Evolutionary conservation across 2,113 vertebrate species (phyloP).

Genomic region (Periophthalmus modestus): DNA sequence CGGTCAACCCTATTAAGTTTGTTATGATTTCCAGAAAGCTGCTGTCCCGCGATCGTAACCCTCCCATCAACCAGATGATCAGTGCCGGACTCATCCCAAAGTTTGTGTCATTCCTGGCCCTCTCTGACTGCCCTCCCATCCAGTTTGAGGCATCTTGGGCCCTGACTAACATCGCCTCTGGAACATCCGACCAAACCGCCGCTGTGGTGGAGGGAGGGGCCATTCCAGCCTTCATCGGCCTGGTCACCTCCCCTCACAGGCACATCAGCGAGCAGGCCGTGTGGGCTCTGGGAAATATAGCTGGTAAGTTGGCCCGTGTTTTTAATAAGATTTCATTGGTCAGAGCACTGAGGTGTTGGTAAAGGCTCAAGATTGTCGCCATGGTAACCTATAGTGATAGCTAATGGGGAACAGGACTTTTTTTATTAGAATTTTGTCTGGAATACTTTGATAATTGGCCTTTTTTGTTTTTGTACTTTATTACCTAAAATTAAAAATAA

Average conservation of each 20-base stretch:
- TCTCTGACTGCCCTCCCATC: constrained; percentile 84
- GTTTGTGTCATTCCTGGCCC: constrained; percentile 87
- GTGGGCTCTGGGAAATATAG: constrained; percentile 81
- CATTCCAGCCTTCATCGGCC: constrained; percentile 82
- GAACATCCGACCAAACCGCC: constrained; percentile 90
- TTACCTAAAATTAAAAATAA: too few relatives aligned
- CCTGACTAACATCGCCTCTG: constrained; percentile 96
- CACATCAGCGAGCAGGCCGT: constrained; percentile 81
- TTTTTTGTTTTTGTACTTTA: too few relatives aligned
- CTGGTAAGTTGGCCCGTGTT: constrained; percentile 57
- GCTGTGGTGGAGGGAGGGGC: constrained; percentile 93
- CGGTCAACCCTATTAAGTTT: background rate
- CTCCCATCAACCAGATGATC: constrained; percentile 93
- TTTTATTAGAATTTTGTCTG: too few relatives aligned
- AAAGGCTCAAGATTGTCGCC: too few relatives aligned
- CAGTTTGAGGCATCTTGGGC: constrained; percentile 99
- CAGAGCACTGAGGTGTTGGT: background rate
- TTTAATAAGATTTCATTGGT: background rate
- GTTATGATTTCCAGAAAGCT: constrained; percentile 81
- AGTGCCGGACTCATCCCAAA: constrained; percentile 90
- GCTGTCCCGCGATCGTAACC: constrained; percentile 92
- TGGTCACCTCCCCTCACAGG: constrained; percentile 73
- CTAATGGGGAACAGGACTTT: too few relatives aligned
- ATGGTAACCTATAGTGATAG: too few relatives aligned
- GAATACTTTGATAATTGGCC: too few relatives aligned